phyloP scores from a whole-genome alignment of 2,888 invertebrate genomes.

The Andrena trimmerana region DNA sequence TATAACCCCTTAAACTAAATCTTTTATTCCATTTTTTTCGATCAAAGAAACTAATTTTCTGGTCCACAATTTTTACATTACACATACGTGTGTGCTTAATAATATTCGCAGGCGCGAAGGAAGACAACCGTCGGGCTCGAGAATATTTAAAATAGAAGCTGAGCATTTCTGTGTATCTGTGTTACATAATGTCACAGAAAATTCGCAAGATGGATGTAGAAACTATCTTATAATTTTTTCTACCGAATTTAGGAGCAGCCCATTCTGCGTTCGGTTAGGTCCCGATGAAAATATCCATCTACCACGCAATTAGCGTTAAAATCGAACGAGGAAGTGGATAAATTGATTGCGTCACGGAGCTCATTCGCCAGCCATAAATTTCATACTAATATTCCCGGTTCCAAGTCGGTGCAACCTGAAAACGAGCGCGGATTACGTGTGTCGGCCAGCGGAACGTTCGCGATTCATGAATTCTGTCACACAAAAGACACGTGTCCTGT shows the following conservation, averaged over 20 bases:
- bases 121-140: too few species aligned
- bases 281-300: not conserved
- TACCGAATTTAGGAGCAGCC: too few species aligned
- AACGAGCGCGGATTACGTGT: constrained; percentile 18
- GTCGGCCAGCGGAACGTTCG: not conserved
- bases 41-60: not conserved
- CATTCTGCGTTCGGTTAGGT: too few species aligned
- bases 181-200: too few species aligned
- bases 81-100: too few species aligned
- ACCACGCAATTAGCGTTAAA: constrained; percentile 12
- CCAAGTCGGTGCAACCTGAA: constrained; percentile 22
- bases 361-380: constrained; percentile 12
- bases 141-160: too few species aligned
- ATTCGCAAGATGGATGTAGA: too few species aligned
- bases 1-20: too few species aligned
- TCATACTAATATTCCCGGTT: constrained; percentile 21
- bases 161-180: too few species aligned
- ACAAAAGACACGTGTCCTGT: constrained; percentile 33
- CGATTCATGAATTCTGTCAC: constrained; percentile 32
- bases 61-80: not conserved
- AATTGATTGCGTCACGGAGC: constrained; percentile 20
- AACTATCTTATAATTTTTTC: too few species aligned
- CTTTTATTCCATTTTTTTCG: not conserved
- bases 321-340: constrained; percentile 32
- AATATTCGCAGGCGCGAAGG: too few species aligned